Evolutionary conservation across 2,797 vertebrate species (phyloP).

Genomic region (Syndactyla subalaris): DNA sequence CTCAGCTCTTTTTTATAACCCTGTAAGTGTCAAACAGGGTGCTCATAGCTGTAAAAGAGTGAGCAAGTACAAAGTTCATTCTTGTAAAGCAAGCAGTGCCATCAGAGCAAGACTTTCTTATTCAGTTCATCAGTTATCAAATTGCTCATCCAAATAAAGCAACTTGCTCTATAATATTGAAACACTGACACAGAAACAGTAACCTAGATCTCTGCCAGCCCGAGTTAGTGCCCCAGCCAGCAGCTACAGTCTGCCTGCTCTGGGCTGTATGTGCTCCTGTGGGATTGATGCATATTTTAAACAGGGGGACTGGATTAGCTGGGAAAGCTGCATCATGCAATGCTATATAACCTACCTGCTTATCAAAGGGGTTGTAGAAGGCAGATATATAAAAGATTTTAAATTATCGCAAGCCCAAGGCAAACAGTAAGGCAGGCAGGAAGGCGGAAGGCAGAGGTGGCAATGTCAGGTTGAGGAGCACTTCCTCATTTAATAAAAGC

Average conservation of each 20-base stretch:
- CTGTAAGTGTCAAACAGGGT: not conserved
- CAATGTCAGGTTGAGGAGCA: not conserved
- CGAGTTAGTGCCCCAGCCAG: not conserved
- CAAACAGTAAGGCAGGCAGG: not conserved
- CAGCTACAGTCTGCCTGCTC: not conserved
- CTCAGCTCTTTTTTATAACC: not conserved
- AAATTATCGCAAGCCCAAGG: not conserved
- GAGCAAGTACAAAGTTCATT: fast-evolving
- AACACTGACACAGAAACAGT: not conserved
- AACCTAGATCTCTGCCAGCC: not conserved
- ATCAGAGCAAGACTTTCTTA: not conserved
- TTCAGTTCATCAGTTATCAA: not conserved
- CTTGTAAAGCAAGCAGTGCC: not conserved
- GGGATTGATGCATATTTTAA: not conserved
- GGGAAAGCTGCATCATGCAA: not conserved
- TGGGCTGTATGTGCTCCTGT: not conserved
- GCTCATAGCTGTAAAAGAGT: not conserved
- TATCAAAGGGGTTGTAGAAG: not conserved
- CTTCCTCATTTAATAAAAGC: not conserved
- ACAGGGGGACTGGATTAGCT: not conserved
- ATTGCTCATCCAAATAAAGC: not conserved
- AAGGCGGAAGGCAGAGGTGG: not conserved
- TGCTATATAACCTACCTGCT: not conserved
- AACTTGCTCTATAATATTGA: not conserved
- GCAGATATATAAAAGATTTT: not conserved